Conservation (phyloP, 2,797 vertebrate species). For the Ambastaia sidthimunki region DNA sequence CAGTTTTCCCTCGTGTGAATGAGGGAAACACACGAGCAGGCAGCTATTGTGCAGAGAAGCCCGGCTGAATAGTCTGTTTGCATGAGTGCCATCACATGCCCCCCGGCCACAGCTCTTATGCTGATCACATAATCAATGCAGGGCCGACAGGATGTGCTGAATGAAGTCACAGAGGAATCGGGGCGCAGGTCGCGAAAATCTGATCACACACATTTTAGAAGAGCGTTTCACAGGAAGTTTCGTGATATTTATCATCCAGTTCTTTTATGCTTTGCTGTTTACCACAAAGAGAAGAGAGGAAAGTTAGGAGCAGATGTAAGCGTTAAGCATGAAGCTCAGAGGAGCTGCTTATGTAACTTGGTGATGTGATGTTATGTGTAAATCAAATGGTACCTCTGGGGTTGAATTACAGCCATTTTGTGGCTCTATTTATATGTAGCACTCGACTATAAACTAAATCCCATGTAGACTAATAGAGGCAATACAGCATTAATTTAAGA, state of each 20-base stretch:
- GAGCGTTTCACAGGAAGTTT: not conserved
- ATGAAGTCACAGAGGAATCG: slow-evolving; percentile 38
- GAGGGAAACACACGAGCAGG: slow-evolving; percentile 11
- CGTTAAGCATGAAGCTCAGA: not conserved
- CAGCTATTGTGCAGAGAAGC: slow-evolving; percentile 30
- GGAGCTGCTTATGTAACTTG: slow-evolving; percentile 31
- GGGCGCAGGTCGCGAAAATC: not conserved
- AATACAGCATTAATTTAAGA: too few relatives aligned
- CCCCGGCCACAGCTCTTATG: slow-evolving; percentile 33
- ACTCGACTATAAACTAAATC: slow-evolving; percentile 24
- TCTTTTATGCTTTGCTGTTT: not conserved
- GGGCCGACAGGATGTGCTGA: slow-evolving; percentile 55
- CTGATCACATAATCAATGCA: slow-evolving; percentile 60
- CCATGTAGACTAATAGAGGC: too few relatives aligned
- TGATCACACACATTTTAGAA: slow-evolving; percentile 9
- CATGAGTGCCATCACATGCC: slow-evolving; percentile 51
- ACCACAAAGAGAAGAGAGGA: not conserved
- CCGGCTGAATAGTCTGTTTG: slow-evolving; percentile 48
- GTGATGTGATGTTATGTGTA: slow-evolving; percentile 2
- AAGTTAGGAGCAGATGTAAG: not conserved
- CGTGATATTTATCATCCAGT: not conserved
- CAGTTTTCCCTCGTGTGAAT: slow-evolving; percentile 12
- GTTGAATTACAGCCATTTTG: slow-evolving; percentile 19
- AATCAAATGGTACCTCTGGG: slow-evolving; percentile 22
- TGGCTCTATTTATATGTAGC: slow-evolving; percentile 19